Evolutionary conservation across 1,140 invertebrate genomes (phyloP).

Genomic region (Euura saliciscinereae): DNA sequence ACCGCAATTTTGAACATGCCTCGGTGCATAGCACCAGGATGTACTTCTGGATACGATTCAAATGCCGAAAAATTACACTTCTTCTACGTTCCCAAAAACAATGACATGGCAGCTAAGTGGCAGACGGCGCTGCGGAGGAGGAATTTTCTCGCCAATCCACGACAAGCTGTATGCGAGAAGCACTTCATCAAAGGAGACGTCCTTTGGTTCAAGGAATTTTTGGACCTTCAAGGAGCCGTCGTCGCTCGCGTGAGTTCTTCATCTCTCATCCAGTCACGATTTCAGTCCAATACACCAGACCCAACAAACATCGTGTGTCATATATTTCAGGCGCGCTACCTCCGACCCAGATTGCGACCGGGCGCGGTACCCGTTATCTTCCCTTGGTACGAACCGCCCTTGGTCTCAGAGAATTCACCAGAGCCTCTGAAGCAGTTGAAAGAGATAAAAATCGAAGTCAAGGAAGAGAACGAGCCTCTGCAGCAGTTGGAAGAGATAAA

Average conservation of each 20-base stretch:
- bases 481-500: no score
- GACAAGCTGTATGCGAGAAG: conserved; percentile 25
- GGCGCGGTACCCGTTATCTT: conserved; percentile 23
- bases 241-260: conserved; percentile 20
- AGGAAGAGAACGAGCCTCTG: no score
- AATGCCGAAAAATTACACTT: conserved; percentile 27
- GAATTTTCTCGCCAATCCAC: conserved; percentile 16
- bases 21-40: conserved; percentile 24
- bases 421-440: no score
- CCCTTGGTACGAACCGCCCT: no score
- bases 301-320: conserved; percentile 11
- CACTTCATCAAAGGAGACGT: conserved; percentile 27
- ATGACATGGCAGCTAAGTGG: conserved; percentile 16
- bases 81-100: conserved; percentile 26
- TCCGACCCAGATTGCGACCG: conserved; percentile 25
- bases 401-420: no score
- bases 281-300: background rate
- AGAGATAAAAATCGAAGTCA: no score
- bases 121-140: conserved; percentile 18
- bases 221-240: conserved; percentile 23
- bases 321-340: conserved; percentile 26
- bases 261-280: no score
- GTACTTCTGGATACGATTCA: conserved; percentile 22
- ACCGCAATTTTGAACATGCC: background rate
- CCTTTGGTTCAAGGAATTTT: conserved; percentile 26